These are phyloP conservation scores for Pollachius pollachius DNA, from an alignment of 2,113 vertebrate genomes.

Conservation along the genomic window DNA sequence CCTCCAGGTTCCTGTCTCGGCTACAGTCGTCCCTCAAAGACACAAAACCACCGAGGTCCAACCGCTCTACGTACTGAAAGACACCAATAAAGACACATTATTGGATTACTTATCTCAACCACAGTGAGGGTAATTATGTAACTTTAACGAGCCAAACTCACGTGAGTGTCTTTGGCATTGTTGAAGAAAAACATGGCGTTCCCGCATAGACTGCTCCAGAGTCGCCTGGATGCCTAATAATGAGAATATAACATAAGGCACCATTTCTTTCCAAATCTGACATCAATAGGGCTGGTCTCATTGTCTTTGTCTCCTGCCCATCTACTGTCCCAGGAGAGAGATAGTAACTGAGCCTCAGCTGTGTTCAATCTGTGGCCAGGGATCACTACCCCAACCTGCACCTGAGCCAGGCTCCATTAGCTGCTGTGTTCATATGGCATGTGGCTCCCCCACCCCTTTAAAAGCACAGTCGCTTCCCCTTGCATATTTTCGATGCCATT, in stretches of 20 bases:
- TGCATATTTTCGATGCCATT: no score
- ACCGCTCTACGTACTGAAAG: slow-evolving; percentile 78
- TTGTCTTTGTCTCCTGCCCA: slow-evolving; percentile 23
- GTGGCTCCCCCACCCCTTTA: neutral
- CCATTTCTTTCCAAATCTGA: slow-evolving; percentile 9
- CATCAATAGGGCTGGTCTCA: slow-evolving; percentile 23
- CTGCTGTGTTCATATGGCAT: no score
- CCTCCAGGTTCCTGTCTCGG: slow-evolving; percentile 65
- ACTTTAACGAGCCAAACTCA: slow-evolving; percentile 51
- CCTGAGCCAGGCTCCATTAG: slow-evolving; percentile 40
- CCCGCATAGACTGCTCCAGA: slow-evolving; percentile 84
- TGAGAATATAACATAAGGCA: slow-evolving; percentile 9
- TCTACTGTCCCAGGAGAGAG: slow-evolving; percentile 51
- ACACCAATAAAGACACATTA: slow-evolving; percentile 6
- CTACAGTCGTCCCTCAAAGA: slow-evolving; percentile 77
- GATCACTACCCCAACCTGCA: slow-evolving; percentile 34
- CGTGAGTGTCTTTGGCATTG: slow-evolving; percentile 73
- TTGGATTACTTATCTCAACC: neutral
- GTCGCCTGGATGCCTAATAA: slow-evolving; percentile 76
- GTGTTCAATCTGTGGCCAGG: slow-evolving; percentile 42
- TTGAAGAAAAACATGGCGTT: slow-evolving; percentile 81
- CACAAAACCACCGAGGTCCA: slow-evolving; percentile 77
- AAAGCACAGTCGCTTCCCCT: no score
- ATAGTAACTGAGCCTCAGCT: slow-evolving; percentile 52
- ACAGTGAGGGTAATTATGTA: neutral